Evolutionary conservation across 2,888 invertebrate genomes (phyloP).

Genomic region (Xylocampa areola): DNA sequence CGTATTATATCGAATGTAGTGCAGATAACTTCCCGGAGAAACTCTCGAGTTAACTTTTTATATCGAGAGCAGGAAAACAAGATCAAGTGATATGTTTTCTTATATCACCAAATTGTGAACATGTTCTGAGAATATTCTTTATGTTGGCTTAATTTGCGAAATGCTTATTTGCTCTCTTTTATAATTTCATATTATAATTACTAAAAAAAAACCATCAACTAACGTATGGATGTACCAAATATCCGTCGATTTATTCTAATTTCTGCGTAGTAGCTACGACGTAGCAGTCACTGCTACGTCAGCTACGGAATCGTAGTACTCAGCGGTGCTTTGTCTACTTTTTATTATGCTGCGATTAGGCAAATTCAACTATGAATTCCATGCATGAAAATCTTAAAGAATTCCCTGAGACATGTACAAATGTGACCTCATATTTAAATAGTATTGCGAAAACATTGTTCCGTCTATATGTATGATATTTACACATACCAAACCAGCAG

Average conservation of each 20-base stretch:
- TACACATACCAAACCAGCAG: constrained; percentile 43
- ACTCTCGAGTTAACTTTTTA: constrained; percentile 65
- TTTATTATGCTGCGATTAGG: not conserved
- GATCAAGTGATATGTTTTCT: constrained; percentile 57
- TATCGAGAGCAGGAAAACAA: constrained; percentile 59
- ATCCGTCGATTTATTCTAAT: too few relatives aligned
- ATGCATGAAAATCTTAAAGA: constrained; percentile 1
- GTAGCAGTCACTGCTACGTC: constrained; percentile 37
- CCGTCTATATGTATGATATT: constrained; percentile 46
- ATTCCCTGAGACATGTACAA: not conserved
- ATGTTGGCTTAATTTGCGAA: not conserved
- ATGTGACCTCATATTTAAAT: constrained; percentile 20
- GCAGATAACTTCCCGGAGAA: constrained; percentile 63
- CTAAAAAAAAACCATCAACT: too few relatives aligned
- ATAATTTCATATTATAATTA: too few relatives aligned
- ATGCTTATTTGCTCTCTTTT: too few relatives aligned
- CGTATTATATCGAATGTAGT: constrained; percentile 69
- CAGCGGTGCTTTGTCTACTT: too few relatives aligned
- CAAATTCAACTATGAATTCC: not conserved
- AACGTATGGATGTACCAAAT: too few relatives aligned
- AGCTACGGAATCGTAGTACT: constrained; percentile 38
- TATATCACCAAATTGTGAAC: constrained; percentile 41
- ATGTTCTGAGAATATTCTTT: constrained; percentile 13
- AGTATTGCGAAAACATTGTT: constrained; percentile 36
- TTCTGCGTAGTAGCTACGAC: constrained; percentile 37